Conservation (phyloP, 2,888 invertebrate species). For the Branchellion lobata region DNA sequence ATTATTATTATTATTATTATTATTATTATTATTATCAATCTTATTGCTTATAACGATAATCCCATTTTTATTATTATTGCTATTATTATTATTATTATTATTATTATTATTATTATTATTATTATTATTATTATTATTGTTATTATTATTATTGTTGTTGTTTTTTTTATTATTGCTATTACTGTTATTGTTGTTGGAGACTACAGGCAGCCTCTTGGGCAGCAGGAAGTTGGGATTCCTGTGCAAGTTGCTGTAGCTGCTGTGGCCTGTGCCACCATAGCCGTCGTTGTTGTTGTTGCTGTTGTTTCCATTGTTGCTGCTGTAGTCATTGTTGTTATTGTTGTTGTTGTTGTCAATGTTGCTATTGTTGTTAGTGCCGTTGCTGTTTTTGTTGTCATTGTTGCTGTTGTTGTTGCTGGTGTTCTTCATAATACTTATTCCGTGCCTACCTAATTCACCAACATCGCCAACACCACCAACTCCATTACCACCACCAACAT, state of each 20-base stretch:
- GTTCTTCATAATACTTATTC: too few species aligned
- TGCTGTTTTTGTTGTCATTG: too few species aligned
- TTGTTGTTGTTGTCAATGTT: too few species aligned
- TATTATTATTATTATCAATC: slow-evolving; percentile 21
- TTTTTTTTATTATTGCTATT: slow-evolving; percentile 26
- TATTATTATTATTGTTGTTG: slow-evolving; percentile 6
- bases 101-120: not conserved
- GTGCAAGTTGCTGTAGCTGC: slow-evolving; percentile 26
- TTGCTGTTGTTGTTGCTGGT: too few species aligned
- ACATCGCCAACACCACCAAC: too few species aligned
- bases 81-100: not conserved
- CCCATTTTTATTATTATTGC: not conserved
- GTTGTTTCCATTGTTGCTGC: too few species aligned
- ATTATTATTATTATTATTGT: slow-evolving; percentile 13
- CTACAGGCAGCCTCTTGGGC: not conserved
- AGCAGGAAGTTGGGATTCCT: slow-evolving; percentile 32
- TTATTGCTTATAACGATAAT: not conserved
- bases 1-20: slow-evolving; percentile 29
- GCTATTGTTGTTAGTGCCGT: too few species aligned
- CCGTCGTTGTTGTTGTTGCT: not conserved
- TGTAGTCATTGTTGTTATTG: too few species aligned
- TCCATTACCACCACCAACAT: too few species aligned
- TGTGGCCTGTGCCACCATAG: not conserved
- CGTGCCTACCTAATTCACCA: too few species aligned
- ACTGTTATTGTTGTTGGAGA: not conserved